Base-by-base conservation (phyloP, 2,888 invertebrate genomes). In the Shargacucullia verbasci region DNA sequence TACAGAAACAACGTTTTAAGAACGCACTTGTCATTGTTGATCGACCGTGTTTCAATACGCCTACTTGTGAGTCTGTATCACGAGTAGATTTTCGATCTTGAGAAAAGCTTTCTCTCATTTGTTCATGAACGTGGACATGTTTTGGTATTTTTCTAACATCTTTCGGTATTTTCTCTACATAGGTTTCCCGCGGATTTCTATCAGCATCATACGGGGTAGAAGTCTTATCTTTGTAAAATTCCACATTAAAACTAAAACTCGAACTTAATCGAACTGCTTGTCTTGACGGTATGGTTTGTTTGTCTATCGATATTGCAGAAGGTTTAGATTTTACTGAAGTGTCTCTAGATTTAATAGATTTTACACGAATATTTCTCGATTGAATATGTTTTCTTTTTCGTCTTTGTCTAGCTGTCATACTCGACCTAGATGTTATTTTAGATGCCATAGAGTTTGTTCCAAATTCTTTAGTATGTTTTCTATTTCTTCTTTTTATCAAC, bases 211-310 rank as follows among this genome's bases (percentile, higher is more conserved):
- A 34, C 33, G 48, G 37, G 44, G 40, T 10, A 48, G 60, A 15
- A 40, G 47, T 27, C 35, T 56, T 61, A 43, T 80, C 62, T 69
- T 81, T 83, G 54, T 58, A 75, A 66, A 83, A 81, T 61, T 83
- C 80, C 13, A 84, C 54, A 50, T 76, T 70, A 52, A 84, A 83
- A 55, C 79, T 81, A 61, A 82, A 75, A 35, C 56, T 78, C 4
- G 83, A 82, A 39, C 79, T 65, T 49, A 83, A 71, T 49, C 60
- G 78, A 20, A 80, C 76, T 41, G 68, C 77, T 58, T 83, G 80
- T 53, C 66, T 70, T 10, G 70, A 58, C 20, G 60, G 50, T 46
- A 33, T 14, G 2, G 35, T 4, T 3, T 34, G 34, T 31, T 12
- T 54, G 12, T 58, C 49, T 13, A 52, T 44, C 45, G 73, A 14